Conservation (phyloP, 2,113 vertebrate species). For the Oreamnos americanus region DNA sequence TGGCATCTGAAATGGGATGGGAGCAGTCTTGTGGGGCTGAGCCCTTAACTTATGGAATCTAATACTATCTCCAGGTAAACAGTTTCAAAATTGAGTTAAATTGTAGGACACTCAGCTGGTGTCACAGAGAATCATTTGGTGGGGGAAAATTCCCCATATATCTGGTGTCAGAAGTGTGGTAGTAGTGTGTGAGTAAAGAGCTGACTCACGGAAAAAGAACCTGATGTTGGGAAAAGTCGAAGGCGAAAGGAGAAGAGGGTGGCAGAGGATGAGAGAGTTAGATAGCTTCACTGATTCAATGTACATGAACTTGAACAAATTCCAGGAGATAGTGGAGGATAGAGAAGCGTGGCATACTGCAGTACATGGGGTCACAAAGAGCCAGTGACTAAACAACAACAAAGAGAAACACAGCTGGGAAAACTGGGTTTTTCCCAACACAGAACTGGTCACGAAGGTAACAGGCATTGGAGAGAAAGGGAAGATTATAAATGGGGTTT, state of each 20-base stretch:
- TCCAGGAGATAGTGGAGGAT: background rate
- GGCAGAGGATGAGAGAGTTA: background rate
- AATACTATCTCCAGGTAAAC: background rate
- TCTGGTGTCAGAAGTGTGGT: background rate
- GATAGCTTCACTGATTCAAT: background rate
- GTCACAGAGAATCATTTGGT: background rate
- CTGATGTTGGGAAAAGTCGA: background rate
- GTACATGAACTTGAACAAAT: background rate
- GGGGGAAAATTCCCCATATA: background rate
- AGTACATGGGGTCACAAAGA: background rate
- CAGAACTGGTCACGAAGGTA: background rate
- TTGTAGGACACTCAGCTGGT: background rate
- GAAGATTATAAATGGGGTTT: background rate
- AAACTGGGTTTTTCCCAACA: background rate
- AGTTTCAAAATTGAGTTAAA: background rate
- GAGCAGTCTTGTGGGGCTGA: background rate
- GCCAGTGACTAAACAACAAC: background rate
- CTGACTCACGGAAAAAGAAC: background rate
- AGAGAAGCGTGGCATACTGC: rapidly evolving
- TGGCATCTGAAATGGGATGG: background rate
- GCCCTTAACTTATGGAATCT: background rate
- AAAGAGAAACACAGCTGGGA: background rate
- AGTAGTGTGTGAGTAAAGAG: background rate
- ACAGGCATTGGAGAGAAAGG: background rate
- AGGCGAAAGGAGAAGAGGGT: background rate